Conservation (phyloP, 2,113 vertebrate species). For the Amazona guildingii region DNA sequence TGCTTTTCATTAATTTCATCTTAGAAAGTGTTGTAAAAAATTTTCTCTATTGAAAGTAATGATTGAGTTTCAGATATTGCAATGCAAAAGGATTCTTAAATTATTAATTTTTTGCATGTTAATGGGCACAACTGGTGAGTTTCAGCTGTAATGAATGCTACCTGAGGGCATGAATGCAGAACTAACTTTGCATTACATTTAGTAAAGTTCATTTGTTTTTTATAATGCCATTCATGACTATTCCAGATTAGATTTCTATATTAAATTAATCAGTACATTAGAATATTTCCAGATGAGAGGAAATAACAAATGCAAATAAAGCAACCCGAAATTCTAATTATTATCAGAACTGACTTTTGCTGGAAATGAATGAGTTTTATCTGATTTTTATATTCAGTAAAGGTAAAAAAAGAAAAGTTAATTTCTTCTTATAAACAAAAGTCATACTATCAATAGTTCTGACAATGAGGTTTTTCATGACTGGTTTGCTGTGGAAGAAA, state of each 20-base stretch:
- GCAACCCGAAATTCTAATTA: neutral
- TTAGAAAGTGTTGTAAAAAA: neutral
- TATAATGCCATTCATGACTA: neutral
- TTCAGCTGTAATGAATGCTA: neutral
- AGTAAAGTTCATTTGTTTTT: neutral
- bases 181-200: neutral
- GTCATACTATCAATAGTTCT: neutral
- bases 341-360: neutral
- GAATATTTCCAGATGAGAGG: slow-evolving; percentile 10
- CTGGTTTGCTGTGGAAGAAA: neutral
- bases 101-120: neutral
- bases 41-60: neutral
- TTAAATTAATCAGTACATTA: neutral
- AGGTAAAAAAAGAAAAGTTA: neutral
- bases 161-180: neutral
- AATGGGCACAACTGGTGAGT: neutral
- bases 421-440: neutral
- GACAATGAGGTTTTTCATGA: neutral
- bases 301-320: slow-evolving; percentile 7
- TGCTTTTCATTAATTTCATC: neutral
- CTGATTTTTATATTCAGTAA: neutral
- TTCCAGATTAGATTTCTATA: neutral
- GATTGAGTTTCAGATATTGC: neutral
- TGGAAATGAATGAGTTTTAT: neutral
- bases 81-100: neutral